Evolutionary conservation across 2,888 invertebrate genomes (phyloP), one percentile per base, ranked within the genome.

Genomic region (Apodemia mormo): DNA sequence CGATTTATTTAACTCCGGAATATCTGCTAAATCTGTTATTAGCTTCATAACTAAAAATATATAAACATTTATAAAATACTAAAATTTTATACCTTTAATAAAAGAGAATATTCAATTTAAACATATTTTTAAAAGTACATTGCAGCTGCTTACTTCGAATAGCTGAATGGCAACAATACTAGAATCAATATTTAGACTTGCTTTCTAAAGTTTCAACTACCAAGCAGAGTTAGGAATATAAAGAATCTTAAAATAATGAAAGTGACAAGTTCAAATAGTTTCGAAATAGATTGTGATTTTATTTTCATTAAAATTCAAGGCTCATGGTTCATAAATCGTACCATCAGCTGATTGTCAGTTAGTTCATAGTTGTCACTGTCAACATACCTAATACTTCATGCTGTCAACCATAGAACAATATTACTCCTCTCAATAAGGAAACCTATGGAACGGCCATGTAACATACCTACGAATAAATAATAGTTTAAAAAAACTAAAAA

Each of bases 1-100:
- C 7, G 79, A 77, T 72, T 82, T 85, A 10, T 77, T 80, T 29
- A 93, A 76, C 74, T 87, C 88, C 40, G 89, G 83, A 69, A 93
- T 81, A 64, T 91, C 89, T 54, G 75, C 76, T 58, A 91, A 71
- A 75, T 78, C 83, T 66, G 80, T 75, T 68, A 90, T 37, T 67
- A 83, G 74, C 75, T 86, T 87, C 93, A 92, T 92, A 65, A 73
- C 81, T 82, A 73, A 66, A 78, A 78, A 43, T 61, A 69, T 61
- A 64, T 43, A 4, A 58, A 30, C 9, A 37, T 37, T 4, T 37
- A 7, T 40, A 40, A 40, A 40, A 40, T 40, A 40, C 40, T 8
- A 40, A 40, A 40, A 40, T 6, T 40, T 7, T 33, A 33, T 33
- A 33, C 33, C 5, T 33, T 2, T 0, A 33, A 33, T 33, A 5